phyloP scores from a whole-genome alignment of 2,888 invertebrate species.

The Leptopilina drosophilae region DNA sequence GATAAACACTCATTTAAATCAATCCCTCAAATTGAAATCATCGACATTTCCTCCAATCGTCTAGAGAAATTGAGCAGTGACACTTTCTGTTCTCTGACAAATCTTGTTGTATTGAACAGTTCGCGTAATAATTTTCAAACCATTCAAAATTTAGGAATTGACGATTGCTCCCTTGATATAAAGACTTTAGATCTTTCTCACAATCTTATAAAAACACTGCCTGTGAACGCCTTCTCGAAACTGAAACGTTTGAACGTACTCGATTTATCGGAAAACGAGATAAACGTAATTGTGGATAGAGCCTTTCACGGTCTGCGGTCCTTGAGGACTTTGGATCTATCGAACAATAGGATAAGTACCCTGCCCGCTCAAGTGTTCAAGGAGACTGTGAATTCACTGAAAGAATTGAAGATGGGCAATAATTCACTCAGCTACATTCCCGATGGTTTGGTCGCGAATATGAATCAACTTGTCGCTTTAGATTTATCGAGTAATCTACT shows the following conservation, averaged over 20 bases:
- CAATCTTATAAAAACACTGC: slow-evolving; percentile 91
- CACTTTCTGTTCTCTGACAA: slow-evolving; percentile 89
- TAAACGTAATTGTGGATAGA: slow-evolving; percentile 91
- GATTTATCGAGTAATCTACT: slow-evolving; percentile 92
- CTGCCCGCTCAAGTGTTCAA: slow-evolving; percentile 91
- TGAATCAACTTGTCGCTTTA: slow-evolving; percentile 90
- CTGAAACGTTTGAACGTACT: slow-evolving; percentile 88
- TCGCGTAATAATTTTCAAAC: slow-evolving; percentile 93
- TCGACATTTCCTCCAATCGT: slow-evolving; percentile 92
- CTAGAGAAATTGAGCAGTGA: slow-evolving; percentile 89
- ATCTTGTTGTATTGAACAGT: slow-evolving; percentile 88
- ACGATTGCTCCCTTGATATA: slow-evolving; percentile 88
- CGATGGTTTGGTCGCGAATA: slow-evolving; percentile 89
- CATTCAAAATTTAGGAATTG: slow-evolving; percentile 90
- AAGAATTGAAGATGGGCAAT: slow-evolving; percentile 93
- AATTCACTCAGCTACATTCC: slow-evolving; percentile 93
- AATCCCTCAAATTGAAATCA: slow-evolving; percentile 87
- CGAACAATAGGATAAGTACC: slow-evolving; percentile 92
- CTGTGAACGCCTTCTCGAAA: slow-evolving; percentile 89
- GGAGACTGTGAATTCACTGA: slow-evolving; percentile 87
- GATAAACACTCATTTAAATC: slow-evolving; percentile 87
- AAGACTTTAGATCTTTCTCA: slow-evolving; percentile 90
- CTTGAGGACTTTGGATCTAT: slow-evolving; percentile 91
- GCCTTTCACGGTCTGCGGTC: slow-evolving; percentile 89
- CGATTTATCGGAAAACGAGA: slow-evolving; percentile 91